Evolutionary conservation across 2,113 vertebrate genomes (phyloP).

Genomic region (Phycodurus eques): DNA sequence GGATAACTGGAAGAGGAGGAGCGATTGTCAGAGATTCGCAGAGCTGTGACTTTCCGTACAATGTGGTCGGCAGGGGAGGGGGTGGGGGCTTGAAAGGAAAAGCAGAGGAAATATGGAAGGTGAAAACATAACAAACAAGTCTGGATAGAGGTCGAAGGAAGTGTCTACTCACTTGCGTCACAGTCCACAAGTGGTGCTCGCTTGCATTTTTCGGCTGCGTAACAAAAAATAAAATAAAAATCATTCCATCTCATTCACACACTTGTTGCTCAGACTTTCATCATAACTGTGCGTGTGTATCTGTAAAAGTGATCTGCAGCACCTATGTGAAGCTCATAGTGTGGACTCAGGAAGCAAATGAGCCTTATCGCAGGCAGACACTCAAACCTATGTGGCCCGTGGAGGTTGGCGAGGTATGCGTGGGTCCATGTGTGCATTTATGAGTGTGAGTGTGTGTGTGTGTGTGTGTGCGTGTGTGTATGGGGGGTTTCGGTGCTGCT

Average conservation of each 20-base stretch:
- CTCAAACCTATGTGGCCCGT: conserved; percentile 75
- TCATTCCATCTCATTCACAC: conserved; percentile 9
- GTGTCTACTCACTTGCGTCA: conserved; percentile 6
- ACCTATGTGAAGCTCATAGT: conserved; percentile 60
- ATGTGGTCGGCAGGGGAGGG: conserved; percentile 24
- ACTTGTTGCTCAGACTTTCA: conserved; percentile 42
- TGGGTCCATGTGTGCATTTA: conserved; percentile 68
- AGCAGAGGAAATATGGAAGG: conserved; percentile 69
- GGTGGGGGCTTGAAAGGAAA: conserved; percentile 56
- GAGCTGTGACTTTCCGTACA: conserved; percentile 59
- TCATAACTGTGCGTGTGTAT: conserved; percentile 74
- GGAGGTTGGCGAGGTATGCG: conserved; percentile 55
- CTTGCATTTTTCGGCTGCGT: not conserved
- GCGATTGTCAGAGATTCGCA: conserved; percentile 40
- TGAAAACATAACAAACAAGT: conserved; percentile 72
- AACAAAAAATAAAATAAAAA: not conserved
- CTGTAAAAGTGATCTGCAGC: conserved; percentile 57
- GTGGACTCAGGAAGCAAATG: conserved; percentile 84
- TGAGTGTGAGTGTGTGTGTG: conserved; percentile 28
- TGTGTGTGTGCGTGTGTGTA: not conserved
- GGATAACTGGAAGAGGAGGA: conserved; percentile 46
- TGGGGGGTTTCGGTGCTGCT: conserved; percentile 27
- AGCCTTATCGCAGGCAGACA: conserved; percentile 85
- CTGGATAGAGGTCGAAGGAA: conserved; percentile 38
- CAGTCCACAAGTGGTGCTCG: not conserved